Conservation (phyloP, 2,113 vertebrate species). For the Psittacula cyanocephala region DNA sequence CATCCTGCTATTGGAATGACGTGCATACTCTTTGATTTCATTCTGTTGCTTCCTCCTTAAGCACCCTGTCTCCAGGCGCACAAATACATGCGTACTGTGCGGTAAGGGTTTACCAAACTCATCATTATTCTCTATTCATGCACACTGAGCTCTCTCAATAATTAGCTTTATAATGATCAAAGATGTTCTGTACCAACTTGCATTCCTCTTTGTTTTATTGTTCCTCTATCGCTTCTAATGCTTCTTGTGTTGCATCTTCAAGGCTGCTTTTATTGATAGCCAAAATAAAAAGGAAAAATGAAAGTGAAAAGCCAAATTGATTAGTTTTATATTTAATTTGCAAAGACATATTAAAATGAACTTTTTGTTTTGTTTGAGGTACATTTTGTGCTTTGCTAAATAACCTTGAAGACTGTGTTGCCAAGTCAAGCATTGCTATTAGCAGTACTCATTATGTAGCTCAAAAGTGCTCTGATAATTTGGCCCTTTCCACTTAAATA, state of each 20-base stretch:
- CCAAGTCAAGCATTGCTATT: neutral
- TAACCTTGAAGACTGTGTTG: conserved; percentile 2
- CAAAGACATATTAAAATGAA: neutral
- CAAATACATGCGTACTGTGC: neutral
- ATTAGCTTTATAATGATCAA: conserved; percentile 37
- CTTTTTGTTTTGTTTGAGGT: neutral
- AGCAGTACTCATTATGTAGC: neutral
- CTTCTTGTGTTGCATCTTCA: neutral
- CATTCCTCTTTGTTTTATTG: neutral
- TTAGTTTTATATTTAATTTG: neutral
- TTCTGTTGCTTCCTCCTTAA: neutral
- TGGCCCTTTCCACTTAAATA: neutral
- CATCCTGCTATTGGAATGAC: neutral
- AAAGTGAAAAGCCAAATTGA: neutral
- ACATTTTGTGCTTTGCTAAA: neutral
- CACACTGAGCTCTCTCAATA: neutral
- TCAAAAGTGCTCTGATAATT: neutral
- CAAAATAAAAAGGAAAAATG: neutral
- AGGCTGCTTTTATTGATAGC: conserved; percentile 8
- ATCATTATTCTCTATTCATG: conserved; percentile 13
- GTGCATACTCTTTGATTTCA: neutral
- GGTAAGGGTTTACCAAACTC: neutral
- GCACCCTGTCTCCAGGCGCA: neutral
- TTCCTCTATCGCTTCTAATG: neutral
- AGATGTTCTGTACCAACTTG: conserved; percentile 11